Evolutionary conservation across 1,140 invertebrate species (phyloP).

Genomic region (Zaprionus kolodkinae): DNA sequence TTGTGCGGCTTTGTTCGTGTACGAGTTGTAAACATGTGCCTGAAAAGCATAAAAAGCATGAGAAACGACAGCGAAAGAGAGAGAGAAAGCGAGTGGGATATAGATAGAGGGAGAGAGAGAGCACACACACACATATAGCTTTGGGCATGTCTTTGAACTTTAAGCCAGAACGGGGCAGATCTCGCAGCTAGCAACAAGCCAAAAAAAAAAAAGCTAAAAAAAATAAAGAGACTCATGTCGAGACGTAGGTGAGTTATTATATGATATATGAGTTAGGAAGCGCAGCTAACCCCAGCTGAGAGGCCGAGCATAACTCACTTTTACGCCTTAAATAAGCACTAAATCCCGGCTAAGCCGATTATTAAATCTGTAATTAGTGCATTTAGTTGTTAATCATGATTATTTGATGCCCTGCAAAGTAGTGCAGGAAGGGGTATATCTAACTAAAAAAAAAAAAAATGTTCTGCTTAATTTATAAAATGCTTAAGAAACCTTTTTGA

Average conservation of each 20-base stretch:
- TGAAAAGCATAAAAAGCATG: conserved; percentile 14
- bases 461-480: no score
- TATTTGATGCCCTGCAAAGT: neutral
- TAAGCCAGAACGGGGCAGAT: conserved; percentile 5
- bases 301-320: no score
- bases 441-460: no score
- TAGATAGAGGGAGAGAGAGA: no score
- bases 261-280: neutral
- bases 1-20: conserved; percentile 67
- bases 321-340: neutral
- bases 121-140: neutral
- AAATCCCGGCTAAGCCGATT: neutral
- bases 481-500: no score
- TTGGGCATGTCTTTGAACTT: conserved; percentile 49
- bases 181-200: neutral
- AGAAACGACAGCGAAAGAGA: conserved; percentile 1
- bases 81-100: neutral
- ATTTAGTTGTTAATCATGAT: neutral
- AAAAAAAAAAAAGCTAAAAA: neutral
- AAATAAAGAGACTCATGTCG: neutral
- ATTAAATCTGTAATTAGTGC: neutral
- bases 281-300: neutral
- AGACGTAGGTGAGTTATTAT: neutral
- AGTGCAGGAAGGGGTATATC: neutral
- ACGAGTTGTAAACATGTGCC: conserved; percentile 60